phyloP scores from a whole-genome alignment of 1,140 invertebrate species.

The Atta colombica region DNA sequence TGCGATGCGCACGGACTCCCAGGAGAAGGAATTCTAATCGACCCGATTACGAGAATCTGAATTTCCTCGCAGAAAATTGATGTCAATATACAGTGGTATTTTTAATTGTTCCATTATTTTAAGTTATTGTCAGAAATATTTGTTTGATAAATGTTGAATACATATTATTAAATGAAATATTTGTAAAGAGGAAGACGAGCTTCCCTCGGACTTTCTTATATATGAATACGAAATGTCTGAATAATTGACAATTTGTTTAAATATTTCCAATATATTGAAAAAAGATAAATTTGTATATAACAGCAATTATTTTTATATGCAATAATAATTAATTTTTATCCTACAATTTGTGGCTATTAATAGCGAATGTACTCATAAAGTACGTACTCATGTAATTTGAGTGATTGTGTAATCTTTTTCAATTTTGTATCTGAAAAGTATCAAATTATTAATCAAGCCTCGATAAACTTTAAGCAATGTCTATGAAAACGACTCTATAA shows the following conservation, averaged over 20 bases:
- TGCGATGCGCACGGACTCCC: conserved; percentile 19
- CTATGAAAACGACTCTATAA: not conserved
- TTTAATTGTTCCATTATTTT: not conserved
- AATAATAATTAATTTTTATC: not conserved
- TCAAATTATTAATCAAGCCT: not conserved
- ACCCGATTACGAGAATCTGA: not conserved
- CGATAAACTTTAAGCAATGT: not conserved
- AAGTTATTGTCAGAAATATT: not conserved
- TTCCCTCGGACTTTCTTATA: too few relatives aligned
- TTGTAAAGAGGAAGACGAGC: too few relatives aligned
- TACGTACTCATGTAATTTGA: not conserved
- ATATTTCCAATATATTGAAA: too few relatives aligned
- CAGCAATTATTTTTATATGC: not conserved
- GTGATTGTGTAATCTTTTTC: not conserved
- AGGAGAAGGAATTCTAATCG: conserved; percentile 43
- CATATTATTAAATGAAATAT: not conserved
- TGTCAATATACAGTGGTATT: not conserved
- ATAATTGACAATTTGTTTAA: too few relatives aligned
- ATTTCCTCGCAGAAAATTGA: not conserved
- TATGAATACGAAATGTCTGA: too few relatives aligned
- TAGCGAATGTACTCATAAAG: not conserved
- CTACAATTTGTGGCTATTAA: not conserved
- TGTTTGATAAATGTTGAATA: not conserved
- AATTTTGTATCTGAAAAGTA: not conserved
- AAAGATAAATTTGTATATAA: not conserved